Conservation (phyloP, 2,113 vertebrate species). For the Ptilorrhoa leucosticta region DNA sequence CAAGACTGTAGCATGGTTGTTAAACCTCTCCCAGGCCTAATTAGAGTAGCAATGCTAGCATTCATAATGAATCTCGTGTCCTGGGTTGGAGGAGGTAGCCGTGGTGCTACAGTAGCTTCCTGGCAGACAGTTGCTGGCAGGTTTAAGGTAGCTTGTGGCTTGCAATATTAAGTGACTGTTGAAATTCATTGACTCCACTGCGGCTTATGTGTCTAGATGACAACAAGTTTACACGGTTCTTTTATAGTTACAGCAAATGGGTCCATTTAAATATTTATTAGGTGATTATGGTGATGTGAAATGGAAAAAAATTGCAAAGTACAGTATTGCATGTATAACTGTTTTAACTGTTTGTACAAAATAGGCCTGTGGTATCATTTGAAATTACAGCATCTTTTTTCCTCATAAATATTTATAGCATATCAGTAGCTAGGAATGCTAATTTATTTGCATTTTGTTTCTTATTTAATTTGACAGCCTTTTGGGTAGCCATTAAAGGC, state of each 20-base stretch:
- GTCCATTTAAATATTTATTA: constrained; percentile 86
- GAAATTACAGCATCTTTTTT: constrained; percentile 72
- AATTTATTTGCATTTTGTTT: constrained; percentile 75
- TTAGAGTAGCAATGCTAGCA: constrained; percentile 88
- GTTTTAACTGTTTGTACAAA: constrained; percentile 72
- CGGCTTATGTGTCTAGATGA: constrained; percentile 85
- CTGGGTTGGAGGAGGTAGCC: constrained; percentile 74
- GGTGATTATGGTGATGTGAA: constrained; percentile 83
- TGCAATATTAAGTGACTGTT: constrained; percentile 84
- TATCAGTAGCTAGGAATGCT: constrained; percentile 70
- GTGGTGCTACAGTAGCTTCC: constrained; percentile 78
- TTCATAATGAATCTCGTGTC: constrained; percentile 86
- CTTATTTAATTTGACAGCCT: constrained; percentile 66
- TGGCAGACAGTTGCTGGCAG: constrained; percentile 83
- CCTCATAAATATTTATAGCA: constrained; percentile 76
- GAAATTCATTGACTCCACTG: constrained; percentile 85
- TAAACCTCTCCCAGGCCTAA: constrained; percentile 90
- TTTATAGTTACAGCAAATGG: constrained; percentile 83
- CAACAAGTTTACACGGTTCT: constrained; percentile 84
- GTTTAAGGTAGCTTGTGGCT: constrained; percentile 81
- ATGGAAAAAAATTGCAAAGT: constrained; percentile 73
- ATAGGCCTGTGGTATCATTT: constrained; percentile 65
- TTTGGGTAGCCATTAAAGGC: constrained; percentile 56
- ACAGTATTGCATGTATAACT: constrained; percentile 71
- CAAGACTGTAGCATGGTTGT: constrained; percentile 90